These are phyloP conservation scores for Ictalurus punctatus DNA, from an alignment of 2,113 vertebrate genomes.

Conservation along the genomic window DNA sequence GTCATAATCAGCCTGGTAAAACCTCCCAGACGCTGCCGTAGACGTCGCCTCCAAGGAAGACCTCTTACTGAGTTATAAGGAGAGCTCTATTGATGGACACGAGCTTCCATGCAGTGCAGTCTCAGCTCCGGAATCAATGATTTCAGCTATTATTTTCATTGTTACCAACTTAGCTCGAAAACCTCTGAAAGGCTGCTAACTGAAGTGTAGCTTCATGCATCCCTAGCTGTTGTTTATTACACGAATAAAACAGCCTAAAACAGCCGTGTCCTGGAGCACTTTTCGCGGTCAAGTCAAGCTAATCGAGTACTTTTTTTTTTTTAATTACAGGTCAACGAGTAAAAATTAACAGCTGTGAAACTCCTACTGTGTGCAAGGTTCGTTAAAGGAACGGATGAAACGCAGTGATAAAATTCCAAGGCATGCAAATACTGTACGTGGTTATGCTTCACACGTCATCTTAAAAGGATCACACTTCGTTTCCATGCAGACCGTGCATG, in stretches of 20 bases:
- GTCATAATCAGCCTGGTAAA: background rate
- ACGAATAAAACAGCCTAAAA: background rate
- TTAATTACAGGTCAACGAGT: conserved; percentile 1
- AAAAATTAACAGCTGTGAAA: conserved; percentile 14
- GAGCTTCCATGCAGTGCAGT: background rate
- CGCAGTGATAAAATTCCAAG: background rate
- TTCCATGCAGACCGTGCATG: conserved; percentile 41
- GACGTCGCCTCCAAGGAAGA: background rate
- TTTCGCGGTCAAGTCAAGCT: background rate
- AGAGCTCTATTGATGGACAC: background rate
- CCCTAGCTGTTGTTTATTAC: background rate
- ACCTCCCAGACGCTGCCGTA: background rate
- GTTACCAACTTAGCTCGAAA: background rate
- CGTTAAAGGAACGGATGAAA: background rate
- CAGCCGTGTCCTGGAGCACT: background rate
- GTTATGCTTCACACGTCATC: conserved; percentile 12
- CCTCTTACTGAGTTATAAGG: background rate
- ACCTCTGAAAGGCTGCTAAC: background rate
- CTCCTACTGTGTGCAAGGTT: background rate
- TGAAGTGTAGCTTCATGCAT: background rate
- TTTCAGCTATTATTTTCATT: background rate
- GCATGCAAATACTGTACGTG: background rate
- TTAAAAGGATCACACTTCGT: conserved; percentile 49
- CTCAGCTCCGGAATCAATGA: background rate
- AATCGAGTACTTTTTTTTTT: background rate